Evolutionary conservation across 2,113 vertebrate species (phyloP), one percentile per base, ranked within the genome.

Genomic region (Dicrurus megarhynchus): DNA sequence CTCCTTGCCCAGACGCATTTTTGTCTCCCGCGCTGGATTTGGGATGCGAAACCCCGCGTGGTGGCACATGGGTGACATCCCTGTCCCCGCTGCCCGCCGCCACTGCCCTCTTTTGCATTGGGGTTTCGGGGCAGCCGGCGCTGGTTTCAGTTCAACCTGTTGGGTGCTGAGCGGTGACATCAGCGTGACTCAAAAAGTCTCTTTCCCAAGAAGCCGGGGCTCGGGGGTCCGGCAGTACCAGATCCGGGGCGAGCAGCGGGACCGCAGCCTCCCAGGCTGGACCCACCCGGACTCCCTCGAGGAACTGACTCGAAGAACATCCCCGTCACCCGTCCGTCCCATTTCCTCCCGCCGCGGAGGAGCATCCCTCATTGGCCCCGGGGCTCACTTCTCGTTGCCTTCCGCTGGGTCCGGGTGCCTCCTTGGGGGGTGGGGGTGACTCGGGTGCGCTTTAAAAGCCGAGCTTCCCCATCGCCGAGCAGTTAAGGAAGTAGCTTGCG

Each of bases 271-370:
- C 41, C 16, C 49, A 0, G 5, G 46, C 69, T 21, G 82, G 61
- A 84, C 84, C 47, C 17, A 7, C 30, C 2, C 4, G 13, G 67
- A 70, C 92, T 93, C 96, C 95, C 88, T 96, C 96, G 95, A 97
- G 92, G 95, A 96, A 97, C 85, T 86, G 63, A 76, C 27, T 96
- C 92, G 85, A 97, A 95, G 95, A 96, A 95, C 74, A 60, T 87
- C 24, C 70, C 46, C 55, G 26, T 18, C 16, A 20, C 5, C 50
- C 4, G 1, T 4, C 63, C 15, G 2, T 77, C 82, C 85, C 71
- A 35, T 89, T 93, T 90, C 84, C 90, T 91, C 90, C 70, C 26
- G 8, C 63, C 24, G 19, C 22, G 17, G 47, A 49, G 47, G 47
- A 49, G 47, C 47, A 49, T 49, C 47, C 47, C 49, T 94, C 94